phyloP scores from a whole-genome alignment of 2,888 invertebrate genomes.

The Drosophila phalerata region DNA sequence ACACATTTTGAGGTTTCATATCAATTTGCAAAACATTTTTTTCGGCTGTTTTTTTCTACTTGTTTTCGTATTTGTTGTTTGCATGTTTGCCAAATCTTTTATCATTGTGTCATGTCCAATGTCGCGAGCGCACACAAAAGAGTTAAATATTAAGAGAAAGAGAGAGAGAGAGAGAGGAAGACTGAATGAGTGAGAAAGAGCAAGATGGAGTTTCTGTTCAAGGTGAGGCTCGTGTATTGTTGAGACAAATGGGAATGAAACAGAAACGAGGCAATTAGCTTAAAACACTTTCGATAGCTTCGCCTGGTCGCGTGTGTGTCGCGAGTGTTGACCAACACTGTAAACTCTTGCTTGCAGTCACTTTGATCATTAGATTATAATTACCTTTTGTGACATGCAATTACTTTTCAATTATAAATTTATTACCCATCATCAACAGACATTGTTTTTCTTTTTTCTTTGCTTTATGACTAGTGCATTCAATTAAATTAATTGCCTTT shows the following conservation, averaged over 20 bases:
- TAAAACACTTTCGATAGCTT: conserved; percentile 40
- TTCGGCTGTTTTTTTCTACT: conserved; percentile 4
- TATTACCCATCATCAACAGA: conserved; percentile 53
- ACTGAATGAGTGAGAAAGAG: conserved; percentile 2
- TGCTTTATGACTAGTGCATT: conserved; percentile 68
- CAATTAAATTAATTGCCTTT: conserved; percentile 78
- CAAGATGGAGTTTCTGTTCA: conserved; percentile 27
- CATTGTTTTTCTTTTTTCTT: conserved; percentile 6
- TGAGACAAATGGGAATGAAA: conserved; percentile 41
- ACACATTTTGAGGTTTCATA: conserved; percentile 37
- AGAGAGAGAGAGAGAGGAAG: background rate
- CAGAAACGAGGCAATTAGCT: conserved; percentile 38
- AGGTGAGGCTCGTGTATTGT: conserved; percentile 42
- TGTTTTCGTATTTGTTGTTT: conserved; percentile 25
- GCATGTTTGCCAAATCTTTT: conserved; percentile 62
- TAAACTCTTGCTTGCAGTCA: conserved; percentile 16
- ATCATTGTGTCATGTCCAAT: conserved; percentile 64
- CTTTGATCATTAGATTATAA: conserved; percentile 40
- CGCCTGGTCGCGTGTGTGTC: conserved; percentile 1
- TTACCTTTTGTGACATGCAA: conserved; percentile 57
- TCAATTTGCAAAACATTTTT: conserved; percentile 61
- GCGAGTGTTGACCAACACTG: conserved; percentile 42
- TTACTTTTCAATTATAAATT: conserved; percentile 74
- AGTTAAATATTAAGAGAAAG: conserved; percentile 16
- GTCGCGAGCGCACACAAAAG: conserved; percentile 46